Evolutionary conservation across 2,113 vertebrate species (phyloP), one percentile per base, ranked within the genome.

Genomic region (Gobio gobio): DNA sequence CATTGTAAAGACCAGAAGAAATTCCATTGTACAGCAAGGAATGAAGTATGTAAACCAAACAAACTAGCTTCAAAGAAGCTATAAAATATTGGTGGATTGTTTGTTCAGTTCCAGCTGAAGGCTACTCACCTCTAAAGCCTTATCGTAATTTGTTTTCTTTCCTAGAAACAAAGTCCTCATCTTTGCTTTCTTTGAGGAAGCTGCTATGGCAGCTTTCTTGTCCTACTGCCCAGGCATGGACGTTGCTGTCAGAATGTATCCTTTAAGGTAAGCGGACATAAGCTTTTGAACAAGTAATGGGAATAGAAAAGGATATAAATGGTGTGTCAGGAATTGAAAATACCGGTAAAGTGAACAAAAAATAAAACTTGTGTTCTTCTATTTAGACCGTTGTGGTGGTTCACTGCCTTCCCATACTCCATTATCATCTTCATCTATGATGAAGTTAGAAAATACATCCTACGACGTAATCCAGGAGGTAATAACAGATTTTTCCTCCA

Each of bases 1-100:
- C 92, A 97, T 98, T 92, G 98, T 97, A 86, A 98, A 98, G 87
- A 98, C 97, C 51, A 95, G 97, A 0, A 95, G 95, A 82, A 98
- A 98, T 92, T 98, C 97, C 0, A 96, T 98, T 83, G 88, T 98
- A 88, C 97, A 97, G 87, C 97, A 98, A 78, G 97, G 97, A 91
- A 97, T 98, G 97, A 97, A 95, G 97, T 98, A 94, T 74, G 96
- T 86, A 0, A 61, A 72, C n/a, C n/a, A 7, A 70, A 8, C 54
- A 43, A 36, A 40, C 22, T 9, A 14, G 29, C 54, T 77, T 56
- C 26, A n/a, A 14, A 36, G n/a, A 77, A 85, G n/a, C 36, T 7
- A n/a, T 61, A n/a, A 36, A 36, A 22, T 24, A 18, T 33, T 13
- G 26, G 29, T 76, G 73, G 24, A 76, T 2, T 49, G 24, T 58